Conservation (phyloP, 2,797 vertebrate species). For the Mionectes olivaceus region DNA sequence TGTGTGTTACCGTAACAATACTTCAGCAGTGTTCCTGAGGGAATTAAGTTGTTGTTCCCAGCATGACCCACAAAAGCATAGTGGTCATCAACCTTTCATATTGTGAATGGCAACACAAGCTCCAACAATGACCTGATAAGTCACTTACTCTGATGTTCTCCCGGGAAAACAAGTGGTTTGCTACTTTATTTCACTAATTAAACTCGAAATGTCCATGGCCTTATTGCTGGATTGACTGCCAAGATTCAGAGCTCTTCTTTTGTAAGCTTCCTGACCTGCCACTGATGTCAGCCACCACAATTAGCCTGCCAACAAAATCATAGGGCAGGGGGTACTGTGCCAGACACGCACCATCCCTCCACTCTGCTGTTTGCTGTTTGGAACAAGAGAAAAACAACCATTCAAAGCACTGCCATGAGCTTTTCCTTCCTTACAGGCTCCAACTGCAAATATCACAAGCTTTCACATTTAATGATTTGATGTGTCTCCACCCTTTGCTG, state of each 20-base stretch:
- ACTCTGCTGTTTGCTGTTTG: neutral
- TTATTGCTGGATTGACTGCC: neutral
- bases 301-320: conserved; percentile 27
- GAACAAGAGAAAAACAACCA: neutral
- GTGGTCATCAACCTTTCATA: neutral
- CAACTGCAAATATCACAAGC: neutral
- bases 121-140: neutral
- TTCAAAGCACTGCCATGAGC: neutral
- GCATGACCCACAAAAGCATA: neutral
- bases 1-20: neutral
- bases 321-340: neutral
- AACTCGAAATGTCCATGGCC: neutral
- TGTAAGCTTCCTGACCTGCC: conserved; percentile 3
- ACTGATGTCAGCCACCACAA: neutral
- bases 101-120: neutral
- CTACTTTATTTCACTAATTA: conserved; percentile 35
- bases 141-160: neutral
- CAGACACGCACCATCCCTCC: neutral
- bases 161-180: neutral
- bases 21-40: neutral
- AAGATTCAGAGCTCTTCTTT: neutral
- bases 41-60: neutral
- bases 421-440: neutral
- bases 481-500: neutral
- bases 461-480: neutral